These are phyloP conservation scores for Harmothoe impar DNA, from an alignment of 2,888 invertebrate genomes.

Conservation along the genomic window DNA sequence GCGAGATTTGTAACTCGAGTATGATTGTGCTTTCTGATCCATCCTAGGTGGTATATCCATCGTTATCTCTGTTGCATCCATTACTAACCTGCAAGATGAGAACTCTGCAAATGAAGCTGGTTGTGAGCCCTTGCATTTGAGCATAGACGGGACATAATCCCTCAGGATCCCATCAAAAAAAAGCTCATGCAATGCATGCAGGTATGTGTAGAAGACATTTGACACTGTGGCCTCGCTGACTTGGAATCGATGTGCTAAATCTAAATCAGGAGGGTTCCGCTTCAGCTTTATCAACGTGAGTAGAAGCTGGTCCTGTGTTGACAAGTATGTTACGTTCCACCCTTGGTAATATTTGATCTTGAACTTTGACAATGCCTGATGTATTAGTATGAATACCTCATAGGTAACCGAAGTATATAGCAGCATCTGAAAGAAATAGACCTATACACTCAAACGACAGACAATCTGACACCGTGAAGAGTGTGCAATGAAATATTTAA, in stretches of 20 bases:
- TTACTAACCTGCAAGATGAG: not conserved
- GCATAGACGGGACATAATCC: constrained; percentile 30
- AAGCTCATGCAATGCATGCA: constrained; percentile 21
- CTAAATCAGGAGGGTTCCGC: constrained; percentile 5
- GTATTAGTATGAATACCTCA: too few relatives aligned
- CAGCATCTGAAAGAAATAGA: too few relatives aligned
- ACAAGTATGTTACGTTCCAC: not conserved
- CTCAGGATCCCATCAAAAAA: not conserved
- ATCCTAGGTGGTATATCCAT: constrained; percentile 58
- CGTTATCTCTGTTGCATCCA: constrained; percentile 63
- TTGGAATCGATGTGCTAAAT: constrained; percentile 52
- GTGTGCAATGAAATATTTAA: too few relatives aligned
- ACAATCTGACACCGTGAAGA: too few relatives aligned
- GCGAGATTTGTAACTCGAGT: constrained; percentile 42
- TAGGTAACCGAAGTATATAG: too few relatives aligned
- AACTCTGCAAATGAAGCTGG: constrained; percentile 59
- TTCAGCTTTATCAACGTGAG: constrained; percentile 57
- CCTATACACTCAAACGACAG: too few relatives aligned
- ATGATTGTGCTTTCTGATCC: not conserved
- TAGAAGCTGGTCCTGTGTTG: constrained; percentile 45
- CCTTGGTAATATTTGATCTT: constrained; percentile 38
- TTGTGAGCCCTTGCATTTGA: constrained; percentile 55
- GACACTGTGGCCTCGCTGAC: constrained; percentile 3
- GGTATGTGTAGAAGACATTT: constrained; percentile 40
- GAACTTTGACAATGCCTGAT: not conserved